These are phyloP conservation scores for Malurus leucopterus DNA, from an alignment of 2,797 vertebrate genomes.

Conservation along the genomic window DNA sequence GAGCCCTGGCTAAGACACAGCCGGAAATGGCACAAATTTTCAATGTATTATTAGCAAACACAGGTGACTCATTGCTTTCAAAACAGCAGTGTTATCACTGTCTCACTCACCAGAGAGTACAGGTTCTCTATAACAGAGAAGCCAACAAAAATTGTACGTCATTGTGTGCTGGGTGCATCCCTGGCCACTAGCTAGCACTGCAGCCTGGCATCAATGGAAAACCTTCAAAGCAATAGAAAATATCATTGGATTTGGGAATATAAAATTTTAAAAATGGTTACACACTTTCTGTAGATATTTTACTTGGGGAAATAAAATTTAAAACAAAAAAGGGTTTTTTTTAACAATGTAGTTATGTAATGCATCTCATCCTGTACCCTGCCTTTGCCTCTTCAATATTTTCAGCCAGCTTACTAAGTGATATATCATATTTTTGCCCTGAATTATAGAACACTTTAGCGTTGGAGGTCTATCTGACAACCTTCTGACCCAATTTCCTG, in stretches of 20 bases:
- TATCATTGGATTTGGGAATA: background rate
- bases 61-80: background rate
- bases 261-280: background rate
- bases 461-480: background rate
- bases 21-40: background rate
- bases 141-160: background rate
- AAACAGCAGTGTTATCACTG: background rate
- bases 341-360: too few relatives aligned
- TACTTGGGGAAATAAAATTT: background rate
- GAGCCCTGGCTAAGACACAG: background rate
- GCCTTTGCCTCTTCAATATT: background rate
- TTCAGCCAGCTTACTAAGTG: background rate
- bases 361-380: background rate
- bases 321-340: fast-evolving
- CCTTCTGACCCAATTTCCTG: background rate
- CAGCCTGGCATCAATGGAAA: background rate
- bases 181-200: background rate
- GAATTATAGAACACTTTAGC: background rate
- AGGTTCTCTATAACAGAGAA: background rate
- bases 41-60: background rate
- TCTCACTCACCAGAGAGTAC: background rate
- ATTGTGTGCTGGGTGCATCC: background rate
- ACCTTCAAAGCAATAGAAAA: background rate
- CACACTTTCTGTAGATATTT: background rate
- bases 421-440: background rate